Percentiles rank a stretch among this genome's conserved stretches.
These are phyloP conservation scores for Telmatherina bonti DNA, from an alignment of 2,797 vertebrate species.

Conservation along the genomic window DNA sequence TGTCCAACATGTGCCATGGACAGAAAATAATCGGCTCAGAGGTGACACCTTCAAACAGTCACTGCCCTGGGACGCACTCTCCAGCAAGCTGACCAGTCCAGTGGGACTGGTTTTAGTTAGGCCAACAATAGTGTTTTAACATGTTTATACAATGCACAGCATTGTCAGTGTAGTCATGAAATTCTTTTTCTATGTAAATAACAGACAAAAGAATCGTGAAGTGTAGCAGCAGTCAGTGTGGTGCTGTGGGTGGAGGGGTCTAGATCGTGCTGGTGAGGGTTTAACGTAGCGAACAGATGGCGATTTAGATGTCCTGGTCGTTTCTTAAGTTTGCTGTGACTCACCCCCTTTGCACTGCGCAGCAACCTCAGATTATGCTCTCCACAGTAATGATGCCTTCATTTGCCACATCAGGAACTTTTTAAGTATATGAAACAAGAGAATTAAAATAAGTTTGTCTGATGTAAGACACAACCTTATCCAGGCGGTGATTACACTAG, in stretches of 20 bases:
- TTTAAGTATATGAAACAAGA: neutral
- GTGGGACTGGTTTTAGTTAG: neutral
- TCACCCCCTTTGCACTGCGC: conserved; percentile 39
- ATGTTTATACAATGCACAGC: conserved; percentile 5
- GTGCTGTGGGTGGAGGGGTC: conserved; percentile 15
- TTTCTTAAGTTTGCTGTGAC: conserved; percentile 69
- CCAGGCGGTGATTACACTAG: neutral
- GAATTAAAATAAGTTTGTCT: neutral
- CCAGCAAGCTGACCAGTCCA: neutral
- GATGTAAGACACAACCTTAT: neutral
- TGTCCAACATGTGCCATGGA: conserved; percentile 18
- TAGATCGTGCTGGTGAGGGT: conserved; percentile 43
- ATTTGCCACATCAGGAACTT: conserved; percentile 24
- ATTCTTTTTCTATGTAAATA: neutral
- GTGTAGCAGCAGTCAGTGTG: conserved; percentile 3
- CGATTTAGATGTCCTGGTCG: conserved; percentile 71
- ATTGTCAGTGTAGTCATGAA: neutral
- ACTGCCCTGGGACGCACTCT: neutral
- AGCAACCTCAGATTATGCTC: conserved; percentile 53
- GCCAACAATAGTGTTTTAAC: neutral
- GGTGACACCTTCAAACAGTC: conserved; percentile 18
- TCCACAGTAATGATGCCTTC: conserved; percentile 13
- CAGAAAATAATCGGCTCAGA: conserved; percentile 34
- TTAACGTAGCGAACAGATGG: conserved; percentile 79
- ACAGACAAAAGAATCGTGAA: neutral